Evolutionary conservation across 2,113 vertebrate genomes (phyloP), one percentile per base, ranked within the genome.

Genomic region (Ammodytes dubius): DNA sequence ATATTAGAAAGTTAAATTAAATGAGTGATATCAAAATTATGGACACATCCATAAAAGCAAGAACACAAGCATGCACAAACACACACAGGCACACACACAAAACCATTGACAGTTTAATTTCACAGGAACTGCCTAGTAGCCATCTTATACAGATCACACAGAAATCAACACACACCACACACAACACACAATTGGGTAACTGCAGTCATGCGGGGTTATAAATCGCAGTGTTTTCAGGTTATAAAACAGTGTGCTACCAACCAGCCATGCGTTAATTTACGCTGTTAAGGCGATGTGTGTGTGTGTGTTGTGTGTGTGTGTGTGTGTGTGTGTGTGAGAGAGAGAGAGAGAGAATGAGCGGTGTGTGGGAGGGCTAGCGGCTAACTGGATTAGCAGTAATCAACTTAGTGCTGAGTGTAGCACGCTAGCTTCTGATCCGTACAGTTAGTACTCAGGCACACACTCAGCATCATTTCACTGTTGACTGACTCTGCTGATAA

Each of bases 341-440:
- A 27, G 27, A 27, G 27, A 27, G 27, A 27, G 27, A 27, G 27
- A 27, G 27, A 27, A 27, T 27, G 27, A 27, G 27, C 1, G 27
- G 27, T 27, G 27, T 27, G 27, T 27, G 11, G 19, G 37, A 11
- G 14, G n/a, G 60, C 54, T 70, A 76, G 47, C 7, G 0, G 78
- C 70, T 85, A 88, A 90, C 71, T 79, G 84, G 85, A 92, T 93
- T 91, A 85, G 69, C 81, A 19, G 70, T 84, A 89, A 93, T 87
- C 72, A 78, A 50, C 59, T 92, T 78, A 81, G 60, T 35, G 14
- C 60, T 39, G 53, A 46, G 35, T 42, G 60, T 4, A 66, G 75
- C 54, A 43, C 45, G 53, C 79, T 42, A 81, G 53, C 64, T 40
- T 84, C 82, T 76, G 64, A 83, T 84, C 73, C 54, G 66, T 69